Base-by-base conservation (phyloP, 2,888 invertebrate genomes). In the Cacoxenus indagator region DNA sequence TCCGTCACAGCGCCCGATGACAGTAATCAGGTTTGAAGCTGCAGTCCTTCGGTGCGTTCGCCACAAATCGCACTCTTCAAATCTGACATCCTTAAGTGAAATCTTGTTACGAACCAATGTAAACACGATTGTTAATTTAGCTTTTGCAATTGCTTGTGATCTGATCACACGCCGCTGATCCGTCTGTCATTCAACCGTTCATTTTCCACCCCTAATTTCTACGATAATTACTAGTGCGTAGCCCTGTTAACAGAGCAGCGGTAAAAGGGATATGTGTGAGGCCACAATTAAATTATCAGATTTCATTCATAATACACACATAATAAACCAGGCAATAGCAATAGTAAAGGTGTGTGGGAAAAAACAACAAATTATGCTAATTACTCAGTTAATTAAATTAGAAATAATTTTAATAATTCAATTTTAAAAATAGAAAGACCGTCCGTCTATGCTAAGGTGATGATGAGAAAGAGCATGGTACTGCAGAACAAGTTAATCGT, bases 41-140 rank as follows among this genome's bases (percentile, higher is more conserved):
- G 81, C 72, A 71, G 55, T 59, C 68, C 55, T 72, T 68, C 46
- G 59, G 70, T 8, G 22, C 22, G 8, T 9, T 22, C 22, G 17
- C 48, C 51, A 65, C 27, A 31, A 22, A 55, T 26, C 22, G 59
- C 67, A 65, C 57, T 27, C 65, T 67, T 74, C 70, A 74, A 76
- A 78, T 73, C 83, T 83, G 86, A 87, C 87, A 83, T 82, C 82
- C 84, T 86, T 85, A 85, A 87, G 87, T 87, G 83, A 84, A 87
- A 87, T 86, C 87, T 85, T 84, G 86, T 87, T 87, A 86, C 82
- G 84, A 87, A 86, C 83, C 83, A 86, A 84, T 86, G 85, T 87
- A 84, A 87, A 87, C 86, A 85, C 80, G 83, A 84, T 80, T 84
- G 82, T 85, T 86, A 84, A 84, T 83, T 86, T 85, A 17, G 26